These are phyloP conservation scores for Cantharis rufa DNA, from an alignment of 2,888 invertebrate genomes.

Conservation along the genomic window DNA sequence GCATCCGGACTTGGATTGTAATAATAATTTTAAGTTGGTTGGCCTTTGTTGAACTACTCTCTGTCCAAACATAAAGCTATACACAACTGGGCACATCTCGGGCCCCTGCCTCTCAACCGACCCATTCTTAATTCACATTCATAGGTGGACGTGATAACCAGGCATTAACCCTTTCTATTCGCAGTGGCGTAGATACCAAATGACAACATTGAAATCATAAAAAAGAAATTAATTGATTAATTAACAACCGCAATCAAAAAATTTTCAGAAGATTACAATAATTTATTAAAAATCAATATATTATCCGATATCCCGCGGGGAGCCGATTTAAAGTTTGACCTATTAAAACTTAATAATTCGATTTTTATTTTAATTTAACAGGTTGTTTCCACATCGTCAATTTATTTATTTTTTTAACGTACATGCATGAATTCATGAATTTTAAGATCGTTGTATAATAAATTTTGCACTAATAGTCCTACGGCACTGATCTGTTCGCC, in stretches of 20 bases:
- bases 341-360: background rate
- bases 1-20: constrained; percentile 28
- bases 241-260: background rate
- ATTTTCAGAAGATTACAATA: background rate
- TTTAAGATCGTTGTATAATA: background rate
- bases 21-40: constrained; percentile 35
- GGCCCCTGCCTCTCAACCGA: constrained; percentile 37
- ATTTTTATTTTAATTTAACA: background rate
- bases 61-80: constrained; percentile 35
- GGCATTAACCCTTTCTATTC: constrained; percentile 33
- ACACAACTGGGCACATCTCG: constrained; percentile 34
- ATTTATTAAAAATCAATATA: background rate
- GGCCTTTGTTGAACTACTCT: constrained; percentile 38
- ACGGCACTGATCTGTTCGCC: constrained; percentile 16
- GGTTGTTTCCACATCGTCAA: background rate
- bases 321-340: background rate
- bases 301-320: background rate
- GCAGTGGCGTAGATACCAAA: constrained; percentile 15
- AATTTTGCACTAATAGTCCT: background rate
- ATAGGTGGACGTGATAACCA: constrained; percentile 36
- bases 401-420: background rate
- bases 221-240: background rate
- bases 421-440: background rate
- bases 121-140: constrained; percentile 37
- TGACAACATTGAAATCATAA: background rate